phyloP scores from a whole-genome alignment of 37 sponge, comb jelly and placozoan species.

The Bolinopsis microptera region DNA sequence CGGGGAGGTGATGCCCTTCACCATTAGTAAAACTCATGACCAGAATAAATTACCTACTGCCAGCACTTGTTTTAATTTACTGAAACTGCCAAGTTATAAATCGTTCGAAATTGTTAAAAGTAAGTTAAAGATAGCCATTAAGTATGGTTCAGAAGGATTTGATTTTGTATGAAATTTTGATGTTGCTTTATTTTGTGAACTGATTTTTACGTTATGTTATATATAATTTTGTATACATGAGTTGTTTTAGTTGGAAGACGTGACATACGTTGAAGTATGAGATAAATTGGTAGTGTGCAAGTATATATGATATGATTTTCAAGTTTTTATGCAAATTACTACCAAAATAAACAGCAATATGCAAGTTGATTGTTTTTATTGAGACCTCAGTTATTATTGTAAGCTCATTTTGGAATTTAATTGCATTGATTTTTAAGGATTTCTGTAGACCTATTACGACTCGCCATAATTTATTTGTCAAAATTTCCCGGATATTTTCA shows the following conservation, averaged over 20 bases:
- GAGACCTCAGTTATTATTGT: too few relatives aligned
- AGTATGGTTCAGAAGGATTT: slow-evolving; percentile 80
- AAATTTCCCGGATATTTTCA: neutral
- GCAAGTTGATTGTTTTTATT: too few relatives aligned
- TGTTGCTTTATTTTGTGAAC: neutral
- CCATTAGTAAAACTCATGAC: slow-evolving; percentile 74
- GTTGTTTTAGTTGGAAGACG: neutral
- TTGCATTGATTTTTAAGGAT: neutral
- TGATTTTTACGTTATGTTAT: neutral
- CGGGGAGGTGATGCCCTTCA: slow-evolving; percentile 86
- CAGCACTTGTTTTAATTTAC: slow-evolving; percentile 93
- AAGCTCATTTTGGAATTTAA: too few relatives aligned
- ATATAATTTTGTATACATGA: neutral
- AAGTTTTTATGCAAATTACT: too few relatives aligned
- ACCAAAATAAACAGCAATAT: too few relatives aligned
- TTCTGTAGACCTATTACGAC: neutral
- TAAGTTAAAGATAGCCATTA: slow-evolving; percentile 74
- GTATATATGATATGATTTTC: neutral
- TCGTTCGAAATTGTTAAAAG: slow-evolving; percentile 73
- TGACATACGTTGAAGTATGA: neutral
- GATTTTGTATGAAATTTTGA: slow-evolving; percentile 69
- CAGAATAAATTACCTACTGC: slow-evolving; percentile 78
- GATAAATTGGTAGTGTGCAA: neutral
- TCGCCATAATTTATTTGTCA: neutral
- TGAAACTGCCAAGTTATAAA: slow-evolving; percentile 87